A percentile compares a stretch with the other conserved stretches of the same genome.
Evolutionary conservation across 2,888 invertebrate genomes (phyloP).

Genomic region (Heliconius ethilla): DNA sequence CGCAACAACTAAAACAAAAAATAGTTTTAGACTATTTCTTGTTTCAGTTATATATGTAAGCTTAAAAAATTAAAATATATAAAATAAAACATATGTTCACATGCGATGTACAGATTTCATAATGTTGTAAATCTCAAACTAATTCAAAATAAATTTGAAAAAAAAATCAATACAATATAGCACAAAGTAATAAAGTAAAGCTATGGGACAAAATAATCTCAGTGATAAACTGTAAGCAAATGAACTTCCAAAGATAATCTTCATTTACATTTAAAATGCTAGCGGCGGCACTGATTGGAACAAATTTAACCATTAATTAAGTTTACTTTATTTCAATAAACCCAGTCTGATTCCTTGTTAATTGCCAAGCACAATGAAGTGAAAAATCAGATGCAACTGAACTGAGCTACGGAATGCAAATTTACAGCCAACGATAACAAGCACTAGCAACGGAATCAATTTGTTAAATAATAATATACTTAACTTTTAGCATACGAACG

Average conservation of each 20-base stretch:
- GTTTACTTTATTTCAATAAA: slow-evolving; percentile 69
- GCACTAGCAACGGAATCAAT: slow-evolving; percentile 39
- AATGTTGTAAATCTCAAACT: background rate
- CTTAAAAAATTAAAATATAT: background rate
- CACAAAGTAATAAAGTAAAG: slow-evolving; percentile 2
- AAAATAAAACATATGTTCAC: background rate
- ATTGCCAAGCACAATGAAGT: slow-evolving; percentile 66
- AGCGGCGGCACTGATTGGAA: slow-evolving; percentile 48
- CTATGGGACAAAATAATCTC: slow-evolving; percentile 24
- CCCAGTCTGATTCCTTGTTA: slow-evolving; percentile 69
- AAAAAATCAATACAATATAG: slow-evolving; percentile 4
- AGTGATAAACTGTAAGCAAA: slow-evolving; percentile 32
- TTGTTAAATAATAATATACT: background rate
- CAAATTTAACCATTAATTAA: slow-evolving; percentile 61
- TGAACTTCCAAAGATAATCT: slow-evolving; percentile 33
- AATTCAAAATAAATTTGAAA: background rate
- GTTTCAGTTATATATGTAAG: background rate
- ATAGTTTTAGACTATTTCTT: no score
- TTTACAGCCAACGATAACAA: slow-evolving; percentile 49
- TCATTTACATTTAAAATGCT: slow-evolving; percentile 47
- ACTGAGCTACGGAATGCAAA: slow-evolving; percentile 60
- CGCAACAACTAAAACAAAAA: no score
- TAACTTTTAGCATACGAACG: no score
- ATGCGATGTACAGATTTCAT: background rate
- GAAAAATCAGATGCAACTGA: slow-evolving; percentile 61